Evolutionary conservation across 2,797 vertebrate species (phyloP).

Genomic region (Vireo griseus): DNA sequence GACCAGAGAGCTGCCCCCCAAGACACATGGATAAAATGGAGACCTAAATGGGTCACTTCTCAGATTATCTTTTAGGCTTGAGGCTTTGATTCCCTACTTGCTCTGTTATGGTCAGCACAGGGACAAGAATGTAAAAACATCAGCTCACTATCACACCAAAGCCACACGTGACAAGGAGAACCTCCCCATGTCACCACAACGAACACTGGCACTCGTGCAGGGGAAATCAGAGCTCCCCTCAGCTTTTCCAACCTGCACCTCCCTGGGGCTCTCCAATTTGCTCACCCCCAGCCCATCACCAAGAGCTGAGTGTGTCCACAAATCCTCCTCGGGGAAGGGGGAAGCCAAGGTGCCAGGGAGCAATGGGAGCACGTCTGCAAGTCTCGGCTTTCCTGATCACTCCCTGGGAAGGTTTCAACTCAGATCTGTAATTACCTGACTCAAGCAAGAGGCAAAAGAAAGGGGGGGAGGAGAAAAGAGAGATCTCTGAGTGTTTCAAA

Average conservation of each 20-base stretch:
- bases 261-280: background rate
- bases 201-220: background rate
- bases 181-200: background rate
- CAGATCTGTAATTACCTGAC: conserved; percentile 31
- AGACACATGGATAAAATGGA: background rate
- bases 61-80: background rate
- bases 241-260: background rate
- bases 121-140: background rate
- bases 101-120: background rate
- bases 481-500: background rate
- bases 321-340: background rate
- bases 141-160: background rate
- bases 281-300: background rate
- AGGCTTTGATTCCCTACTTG: background rate
- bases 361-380: background rate
- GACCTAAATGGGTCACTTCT: background rate
- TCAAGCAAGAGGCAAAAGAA: background rate
- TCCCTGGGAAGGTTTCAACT: background rate
- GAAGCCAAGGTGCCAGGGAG: background rate
- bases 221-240: background rate
- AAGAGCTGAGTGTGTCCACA: background rate
- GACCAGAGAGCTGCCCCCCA: background rate
- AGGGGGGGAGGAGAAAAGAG: background rate
- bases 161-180: background rate
- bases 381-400: background rate